phyloP scores from a whole-genome alignment of 2,888 invertebrate species.

The Oscheius myriophilus region DNA sequence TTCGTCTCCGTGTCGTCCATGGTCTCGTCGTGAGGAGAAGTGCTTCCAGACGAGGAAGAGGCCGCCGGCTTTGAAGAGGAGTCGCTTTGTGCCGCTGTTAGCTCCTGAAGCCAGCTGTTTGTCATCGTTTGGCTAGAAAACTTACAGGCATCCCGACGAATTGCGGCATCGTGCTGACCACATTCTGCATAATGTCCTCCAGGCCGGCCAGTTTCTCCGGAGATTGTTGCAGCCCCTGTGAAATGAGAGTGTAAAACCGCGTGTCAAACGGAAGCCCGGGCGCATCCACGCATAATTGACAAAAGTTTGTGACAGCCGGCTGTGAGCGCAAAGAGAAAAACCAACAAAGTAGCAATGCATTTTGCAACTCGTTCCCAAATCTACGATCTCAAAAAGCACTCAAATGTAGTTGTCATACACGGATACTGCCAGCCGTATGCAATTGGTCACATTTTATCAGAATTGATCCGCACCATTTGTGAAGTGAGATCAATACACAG shows the following conservation, averaged over 20 bases:
- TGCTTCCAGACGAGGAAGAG: slow-evolving; percentile 21
- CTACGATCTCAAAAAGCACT: too few species aligned
- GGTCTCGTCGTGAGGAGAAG: slow-evolving; percentile 10
- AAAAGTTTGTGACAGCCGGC: slow-evolving; percentile 7
- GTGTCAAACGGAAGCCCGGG: background rate
- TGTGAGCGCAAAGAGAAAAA: background rate
- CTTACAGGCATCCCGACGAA: slow-evolving; percentile 20
- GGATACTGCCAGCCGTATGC: too few species aligned
- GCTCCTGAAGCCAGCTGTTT: background rate
- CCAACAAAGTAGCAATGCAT: too few species aligned
- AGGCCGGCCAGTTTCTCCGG: slow-evolving; percentile 25
- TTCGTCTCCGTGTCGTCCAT: slow-evolving; percentile 2
- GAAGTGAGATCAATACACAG: too few species aligned
- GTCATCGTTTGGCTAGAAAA: background rate
- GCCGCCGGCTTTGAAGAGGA: background rate
- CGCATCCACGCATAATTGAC: slow-evolving; percentile 1
- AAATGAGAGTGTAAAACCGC: slow-evolving; percentile 5
- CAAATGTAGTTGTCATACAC: too few species aligned
- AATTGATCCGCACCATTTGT: too few species aligned
- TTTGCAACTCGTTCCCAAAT: too few species aligned
- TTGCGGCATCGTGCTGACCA: background rate
- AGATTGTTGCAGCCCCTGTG: slow-evolving; percentile 22
- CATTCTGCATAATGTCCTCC: slow-evolving; percentile 26
- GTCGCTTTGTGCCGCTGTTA: background rate
- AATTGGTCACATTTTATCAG: too few species aligned